phyloP scores from a whole-genome alignment of 2,797 vertebrate genomes.

The Fistularia commersonii region DNA sequence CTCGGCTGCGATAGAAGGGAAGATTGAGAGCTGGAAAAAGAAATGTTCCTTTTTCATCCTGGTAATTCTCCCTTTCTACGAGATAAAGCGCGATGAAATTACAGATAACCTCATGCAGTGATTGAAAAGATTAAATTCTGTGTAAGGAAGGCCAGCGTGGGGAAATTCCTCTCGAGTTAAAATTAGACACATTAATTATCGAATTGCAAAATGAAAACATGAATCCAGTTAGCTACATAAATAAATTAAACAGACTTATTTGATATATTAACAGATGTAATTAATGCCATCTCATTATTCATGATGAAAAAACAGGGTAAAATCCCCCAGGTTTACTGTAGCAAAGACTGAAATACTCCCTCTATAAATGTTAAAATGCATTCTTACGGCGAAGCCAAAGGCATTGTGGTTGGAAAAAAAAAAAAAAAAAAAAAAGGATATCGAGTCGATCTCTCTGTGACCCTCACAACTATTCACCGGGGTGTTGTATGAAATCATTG shows the following conservation, averaged over 20 bases:
- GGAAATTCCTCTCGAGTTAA: too few species aligned
- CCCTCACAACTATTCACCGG: slow-evolving; percentile 39
- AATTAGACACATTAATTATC: too few species aligned
- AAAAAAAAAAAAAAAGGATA: too few species aligned
- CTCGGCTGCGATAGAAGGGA: slow-evolving; percentile 42
- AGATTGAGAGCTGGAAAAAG: slow-evolving; percentile 25
- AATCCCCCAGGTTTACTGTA: slow-evolving; percentile 26
- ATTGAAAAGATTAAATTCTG: too few species aligned
- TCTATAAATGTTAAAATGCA: slow-evolving; percentile 52
- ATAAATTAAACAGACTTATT: not conserved
- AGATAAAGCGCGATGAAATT: too few species aligned
- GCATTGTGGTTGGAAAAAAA: slow-evolving; percentile 36
- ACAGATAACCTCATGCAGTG: too few species aligned
- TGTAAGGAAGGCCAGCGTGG: too few species aligned
- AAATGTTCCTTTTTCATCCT: slow-evolving; percentile 37
- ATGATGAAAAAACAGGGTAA: slow-evolving; percentile 26
- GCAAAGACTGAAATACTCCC: slow-evolving; percentile 23
- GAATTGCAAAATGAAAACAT: not conserved
- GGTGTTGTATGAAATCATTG: too few species aligned
- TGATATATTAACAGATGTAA: slow-evolving; percentile 8
- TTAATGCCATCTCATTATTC: slow-evolving; percentile 27
- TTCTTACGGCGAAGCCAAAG: slow-evolving; percentile 48
- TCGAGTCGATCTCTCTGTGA: slow-evolving; percentile 1
- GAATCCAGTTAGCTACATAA: not conserved
- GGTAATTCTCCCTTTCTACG: not conserved